Base-by-base conservation (phyloP, 2,113 vertebrate genomes). In the Myotis yumanensis region DNA sequence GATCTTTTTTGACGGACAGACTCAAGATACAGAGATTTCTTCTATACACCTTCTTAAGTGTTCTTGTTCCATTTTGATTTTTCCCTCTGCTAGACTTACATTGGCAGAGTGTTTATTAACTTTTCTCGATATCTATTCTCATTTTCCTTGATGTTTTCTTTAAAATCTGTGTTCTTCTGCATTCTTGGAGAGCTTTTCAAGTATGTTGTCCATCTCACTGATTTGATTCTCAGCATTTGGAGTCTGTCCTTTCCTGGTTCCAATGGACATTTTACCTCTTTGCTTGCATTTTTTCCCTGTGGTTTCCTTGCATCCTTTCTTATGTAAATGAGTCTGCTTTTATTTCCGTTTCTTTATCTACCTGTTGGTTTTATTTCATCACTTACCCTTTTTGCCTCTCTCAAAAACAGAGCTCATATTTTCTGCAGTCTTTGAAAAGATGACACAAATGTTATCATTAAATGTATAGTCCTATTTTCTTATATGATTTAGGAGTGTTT, bases 301-400 rank as follows among this genome's bases (percentile, higher is more conserved):
- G 10, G 51, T 89, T 87, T 51, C 22, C 40, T 87, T 62, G 35
- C 9, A 11, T 51, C 54, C 52, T 94, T 95, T 91, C 68, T 93
- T 71, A 92, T 66, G 46, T 68, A 93, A 73, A 93, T 72, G 57
- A 43, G n/a, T 18, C 48, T 30, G 59, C 62, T 87, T 86, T 90
- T 3, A 52, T 81, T 91, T 93, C 43, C 14, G 0, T 71, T 76
- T 85, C 40, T 77, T 32, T 84, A n/a, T 84, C 54, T 25, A 43
- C 43, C n/a, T 93, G 0, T 48, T 51, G 43, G 23, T 81, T 93
- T 95, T 68, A 68, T 93, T 73, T 89, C 37, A 72, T 68, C 25
- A 12, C 75, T 68, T 86, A 46, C 35, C 40, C 37, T 48, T 71
- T 32, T 48, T 81, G 40, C 32, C 35, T 52, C 30, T 76, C 5